Evolutionary conservation across 2,113 vertebrate genomes (phyloP).

Genomic region (Nyctibius bracteatus): DNA sequence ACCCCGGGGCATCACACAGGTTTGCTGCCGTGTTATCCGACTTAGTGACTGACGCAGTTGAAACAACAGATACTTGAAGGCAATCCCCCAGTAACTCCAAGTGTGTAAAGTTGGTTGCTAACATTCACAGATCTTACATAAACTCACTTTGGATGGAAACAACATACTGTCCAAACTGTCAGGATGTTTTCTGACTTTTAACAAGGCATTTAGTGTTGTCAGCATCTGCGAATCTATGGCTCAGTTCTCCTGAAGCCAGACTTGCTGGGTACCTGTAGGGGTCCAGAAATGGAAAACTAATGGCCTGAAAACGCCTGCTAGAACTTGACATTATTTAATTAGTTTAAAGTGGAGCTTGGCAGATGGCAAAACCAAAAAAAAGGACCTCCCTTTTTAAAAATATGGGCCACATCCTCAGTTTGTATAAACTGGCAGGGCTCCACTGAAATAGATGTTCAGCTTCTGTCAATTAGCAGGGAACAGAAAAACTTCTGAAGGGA

Average conservation of each 20-base stretch:
- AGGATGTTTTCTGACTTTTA: background rate
- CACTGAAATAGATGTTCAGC: background rate
- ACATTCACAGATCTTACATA: background rate
- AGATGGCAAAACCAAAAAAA: slow-evolving; percentile 43
- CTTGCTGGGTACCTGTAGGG: background rate
- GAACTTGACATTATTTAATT: slow-evolving; percentile 15
- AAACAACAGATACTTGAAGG: background rate
- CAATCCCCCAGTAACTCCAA: background rate
- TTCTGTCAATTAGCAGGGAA: background rate
- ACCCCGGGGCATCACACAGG: background rate
- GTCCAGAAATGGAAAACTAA: slow-evolving; percentile 10
- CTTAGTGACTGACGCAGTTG: background rate
- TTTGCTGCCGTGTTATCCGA: background rate
- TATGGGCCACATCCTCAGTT: slow-evolving; percentile 31
- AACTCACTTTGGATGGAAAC: background rate
- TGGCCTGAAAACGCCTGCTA: background rate
- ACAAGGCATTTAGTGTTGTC: background rate
- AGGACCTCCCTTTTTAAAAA: slow-evolving; percentile 52
- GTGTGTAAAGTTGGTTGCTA: background rate
- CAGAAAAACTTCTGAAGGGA: background rate
- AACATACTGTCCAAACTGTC: background rate
- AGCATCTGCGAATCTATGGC: background rate
- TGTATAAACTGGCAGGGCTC: slow-evolving; percentile 39
- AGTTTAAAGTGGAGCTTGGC: slow-evolving; percentile 14
- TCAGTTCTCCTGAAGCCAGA: background rate